Evolutionary conservation across 1,140 invertebrate species (phyloP), one percentile per base, ranked within the genome.

Genomic region (Pristionchus pacificus): DNA sequence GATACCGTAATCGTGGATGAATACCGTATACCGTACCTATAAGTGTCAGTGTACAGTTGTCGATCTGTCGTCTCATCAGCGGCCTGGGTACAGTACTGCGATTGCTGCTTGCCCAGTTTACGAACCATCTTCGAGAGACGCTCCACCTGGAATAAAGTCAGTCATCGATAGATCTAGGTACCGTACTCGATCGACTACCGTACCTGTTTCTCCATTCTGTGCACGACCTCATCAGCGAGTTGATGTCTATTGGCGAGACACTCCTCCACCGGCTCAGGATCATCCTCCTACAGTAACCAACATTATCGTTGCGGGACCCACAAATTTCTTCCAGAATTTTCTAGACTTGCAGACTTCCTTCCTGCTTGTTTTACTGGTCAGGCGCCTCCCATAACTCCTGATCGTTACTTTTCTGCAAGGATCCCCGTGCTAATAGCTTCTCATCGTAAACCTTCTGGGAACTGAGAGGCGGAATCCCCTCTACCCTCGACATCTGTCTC

Each of bases 51-150:
- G 58, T 30, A 25, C 15, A 58, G 19, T 49, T 62, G n/a, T 55
- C 70, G 61, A 30, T 58, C n/a, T 69, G 49, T 15, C n/a, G n/a
- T n/a, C n/a, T n/a, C n/a, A n/a, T 66, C 65, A 3, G 32, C 31
- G 2, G n/a, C n/a, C n/a, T 33, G 30, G 15, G 57, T 73, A 55
- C 72, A 74, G 57, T 74, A 74, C 64, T 74, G 61, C 27, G 70
- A 30, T 49, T 74, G 70, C 57, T 74, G 72, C 25, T 70, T 60
- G 72, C 75, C 75, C 72, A 74, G 58, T 19, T 60, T 62, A 2
- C 71, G 71, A 25, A 73, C 73, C 70, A 74, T 74, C 49, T 65
- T 71, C 2, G 31, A 24, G 61, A 69, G 59, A 3, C 68, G 28
- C 27, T 69, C 63, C 13, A 49, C 65, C n/a, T n/a, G 38, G 14